phyloP scores from a whole-genome alignment of 2,797 vertebrate species.

The Spinibarbus caldwelli region DNA sequence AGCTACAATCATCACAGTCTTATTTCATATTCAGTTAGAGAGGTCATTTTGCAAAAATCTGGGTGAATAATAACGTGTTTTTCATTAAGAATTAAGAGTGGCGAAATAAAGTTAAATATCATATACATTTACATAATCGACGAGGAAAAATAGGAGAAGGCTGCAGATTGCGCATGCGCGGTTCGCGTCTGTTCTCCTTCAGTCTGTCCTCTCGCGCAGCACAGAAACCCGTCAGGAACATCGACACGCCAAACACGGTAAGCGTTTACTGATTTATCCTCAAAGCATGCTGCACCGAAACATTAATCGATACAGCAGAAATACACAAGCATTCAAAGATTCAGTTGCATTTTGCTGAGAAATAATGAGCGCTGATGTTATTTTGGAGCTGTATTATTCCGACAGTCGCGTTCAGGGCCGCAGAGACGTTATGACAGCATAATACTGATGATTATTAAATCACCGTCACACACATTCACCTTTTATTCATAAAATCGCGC shows the following conservation, averaged over 20 bases:
- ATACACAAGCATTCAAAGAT: background rate
- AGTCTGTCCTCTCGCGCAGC: conserved; percentile 64
- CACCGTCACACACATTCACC: background rate
- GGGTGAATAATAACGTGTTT: background rate
- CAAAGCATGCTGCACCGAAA: background rate
- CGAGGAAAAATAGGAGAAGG: conserved; percentile 56
- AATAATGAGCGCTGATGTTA: background rate
- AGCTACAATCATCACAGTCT: background rate
- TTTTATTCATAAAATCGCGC: background rate
- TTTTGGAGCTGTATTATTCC: background rate
- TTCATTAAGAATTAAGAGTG: background rate
- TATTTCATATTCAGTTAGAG: background rate
- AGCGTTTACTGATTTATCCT: conserved; percentile 32
- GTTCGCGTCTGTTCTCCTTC: conserved; percentile 71
- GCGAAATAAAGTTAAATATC: background rate
- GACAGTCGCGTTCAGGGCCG: conserved; percentile 10
- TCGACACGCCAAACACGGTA: conserved; percentile 68
- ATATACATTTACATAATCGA: conserved; percentile 61
- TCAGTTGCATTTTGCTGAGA: background rate
- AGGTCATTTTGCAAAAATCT: background rate
- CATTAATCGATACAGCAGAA: background rate
- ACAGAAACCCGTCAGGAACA: conserved; percentile 50
- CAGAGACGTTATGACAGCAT: background rate
- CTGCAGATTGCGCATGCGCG: conserved; percentile 69
- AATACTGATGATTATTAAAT: background rate